Evolutionary conservation across 2,888 invertebrate genomes (phyloP).

Genomic region (Ecliptopera silaceata): DNA sequence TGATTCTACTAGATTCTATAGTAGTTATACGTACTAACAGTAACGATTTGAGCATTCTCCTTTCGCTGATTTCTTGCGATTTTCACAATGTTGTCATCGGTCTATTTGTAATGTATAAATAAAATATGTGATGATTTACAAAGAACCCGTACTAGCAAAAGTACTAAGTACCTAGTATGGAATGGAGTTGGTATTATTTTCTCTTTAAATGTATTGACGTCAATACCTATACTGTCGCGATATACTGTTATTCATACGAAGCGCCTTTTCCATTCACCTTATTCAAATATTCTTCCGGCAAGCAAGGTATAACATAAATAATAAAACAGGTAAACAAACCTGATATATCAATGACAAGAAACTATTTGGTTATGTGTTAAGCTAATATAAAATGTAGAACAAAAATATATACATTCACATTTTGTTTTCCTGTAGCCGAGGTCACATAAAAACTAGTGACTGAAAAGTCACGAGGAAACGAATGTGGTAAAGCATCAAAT

Average conservation of each 20-base stretch:
- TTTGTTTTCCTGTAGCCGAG: slow-evolving; percentile 6
- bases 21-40: too few relatives aligned
- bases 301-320: too few relatives aligned
- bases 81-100: background rate
- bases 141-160: too few relatives aligned
- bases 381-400: slow-evolving; percentile 9
- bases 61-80: background rate
- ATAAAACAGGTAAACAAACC: background rate
- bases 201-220: too few relatives aligned
- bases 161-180: too few relatives aligned
- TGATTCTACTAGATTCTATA: background rate
- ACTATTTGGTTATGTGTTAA: background rate
- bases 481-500: slow-evolving; percentile 13
- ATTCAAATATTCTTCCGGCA: too few relatives aligned
- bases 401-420: slow-evolving; percentile 21
- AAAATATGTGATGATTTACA: too few relatives aligned
- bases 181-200: too few relatives aligned
- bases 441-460: slow-evolving; percentile 13
- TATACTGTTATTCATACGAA: background rate
- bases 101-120: background rate
- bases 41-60: too few relatives aligned
- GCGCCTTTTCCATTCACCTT: background rate
- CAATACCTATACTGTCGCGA: too few relatives aligned
- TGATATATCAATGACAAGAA: background rate
- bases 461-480: slow-evolving; percentile 17